A percentile compares a stretch with the other conserved stretches of the same genome.
These are phyloP conservation scores for Molossus alvarezi DNA, from an alignment of 2,797 vertebrate species.

Conservation along the genomic window DNA sequence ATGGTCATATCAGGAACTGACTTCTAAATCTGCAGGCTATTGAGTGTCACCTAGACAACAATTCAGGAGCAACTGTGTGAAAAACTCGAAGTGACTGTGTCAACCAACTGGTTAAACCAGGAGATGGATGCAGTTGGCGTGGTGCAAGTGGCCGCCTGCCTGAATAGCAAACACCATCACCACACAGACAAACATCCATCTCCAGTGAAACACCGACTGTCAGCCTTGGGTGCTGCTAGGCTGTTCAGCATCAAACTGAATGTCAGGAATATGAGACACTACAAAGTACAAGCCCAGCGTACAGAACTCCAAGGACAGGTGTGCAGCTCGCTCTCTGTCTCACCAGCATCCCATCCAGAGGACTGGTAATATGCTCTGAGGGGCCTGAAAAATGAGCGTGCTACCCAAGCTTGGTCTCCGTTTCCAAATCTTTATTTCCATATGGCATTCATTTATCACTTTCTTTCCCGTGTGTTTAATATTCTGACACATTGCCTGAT, in stretches of 20 bases:
- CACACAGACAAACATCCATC: background rate
- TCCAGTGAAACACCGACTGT: background rate
- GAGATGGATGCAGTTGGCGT: background rate
- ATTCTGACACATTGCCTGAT: conserved; percentile 22
- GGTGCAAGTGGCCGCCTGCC: background rate
- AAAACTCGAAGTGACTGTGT: background rate
- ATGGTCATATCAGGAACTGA: background rate
- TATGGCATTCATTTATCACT: conserved; percentile 47
- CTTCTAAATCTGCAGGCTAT: background rate
- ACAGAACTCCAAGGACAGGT: background rate
- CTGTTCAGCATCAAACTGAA: background rate
- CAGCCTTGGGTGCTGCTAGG: background rate
- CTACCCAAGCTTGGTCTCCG: background rate
- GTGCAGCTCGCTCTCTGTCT: background rate
- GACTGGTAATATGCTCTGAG: background rate
- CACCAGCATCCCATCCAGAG: no score
- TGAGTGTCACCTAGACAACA: background rate
- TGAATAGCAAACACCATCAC: background rate
- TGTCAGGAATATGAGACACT: background rate
- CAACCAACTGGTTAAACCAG: background rate
- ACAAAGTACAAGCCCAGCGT: background rate
- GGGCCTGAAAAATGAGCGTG: background rate
- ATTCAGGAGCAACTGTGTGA: background rate
- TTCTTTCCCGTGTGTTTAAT: conserved; percentile 8
- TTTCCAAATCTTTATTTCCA: conserved; percentile 39